Evolutionary conservation across 2,113 vertebrate genomes (phyloP), one percentile per base, ranked within the genome.

Genomic region (Xiphophorus hellerii): DNA sequence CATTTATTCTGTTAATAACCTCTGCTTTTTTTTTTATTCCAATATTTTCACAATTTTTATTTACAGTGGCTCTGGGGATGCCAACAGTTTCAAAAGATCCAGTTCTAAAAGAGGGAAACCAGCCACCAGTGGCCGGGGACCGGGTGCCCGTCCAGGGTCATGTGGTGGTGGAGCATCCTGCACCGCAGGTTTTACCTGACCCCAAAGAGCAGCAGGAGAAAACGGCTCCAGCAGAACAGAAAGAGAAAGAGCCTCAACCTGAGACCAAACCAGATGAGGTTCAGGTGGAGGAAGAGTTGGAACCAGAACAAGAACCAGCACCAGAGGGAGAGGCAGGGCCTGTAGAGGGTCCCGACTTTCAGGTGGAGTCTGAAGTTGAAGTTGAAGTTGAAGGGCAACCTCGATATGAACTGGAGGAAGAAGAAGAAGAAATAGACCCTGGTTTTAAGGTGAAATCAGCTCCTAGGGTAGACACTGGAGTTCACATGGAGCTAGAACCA

Each of bases 121-220:
- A 39, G 66, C 66, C 29, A 31, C 83, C 72, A 39, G 61, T 82
- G 35, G 12, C 73, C 71, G 80, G 39, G 27, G 87, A 89, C 13
- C 1, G 1, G 35, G n/a, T 90, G 25, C 89, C 89, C 30, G 39
- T 48, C 30, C 86, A 85, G 74, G 91, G 84, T 20, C 86, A 84
- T 61, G 85, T 91, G 37, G 82, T 78, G 76, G 82, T 84, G 73
- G 87, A 91, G 7, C 58, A 87, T 44, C 82, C 71, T 15, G 69
- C 69, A 39, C 80, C 87, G 62, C 81, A 80, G 44, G n/a, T 37
- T 22, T 6, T 7, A n/a, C 73, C 39, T 1, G n/a, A 14, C 12
- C 31, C 33, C 0, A 11, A 15, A 68, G 51, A 81, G 37, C 33
- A 67, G 15, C 65, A 69, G 70, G 65, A 71, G 51, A 71, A 80